Evolutionary conservation across 1,140 invertebrate species (phyloP).

Genomic region (Aphelinus certus): DNA sequence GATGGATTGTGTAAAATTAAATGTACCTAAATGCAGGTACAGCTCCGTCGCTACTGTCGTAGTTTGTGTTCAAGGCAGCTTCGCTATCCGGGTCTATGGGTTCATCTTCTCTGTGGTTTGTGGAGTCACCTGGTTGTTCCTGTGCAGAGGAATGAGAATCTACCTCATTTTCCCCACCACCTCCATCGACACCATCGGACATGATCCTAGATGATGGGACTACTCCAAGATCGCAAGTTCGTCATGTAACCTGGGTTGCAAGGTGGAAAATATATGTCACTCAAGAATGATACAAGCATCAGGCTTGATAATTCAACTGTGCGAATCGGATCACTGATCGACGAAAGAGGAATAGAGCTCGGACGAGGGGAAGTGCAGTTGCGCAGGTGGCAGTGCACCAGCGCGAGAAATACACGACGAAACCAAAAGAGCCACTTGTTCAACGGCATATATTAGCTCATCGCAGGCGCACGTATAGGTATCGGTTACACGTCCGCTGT

Average conservation of each 20-base stretch:
- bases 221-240: constrained; percentile 47
- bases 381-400: too few species aligned
- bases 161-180: constrained; percentile 65
- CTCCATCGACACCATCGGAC: constrained; percentile 64
- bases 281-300: background rate
- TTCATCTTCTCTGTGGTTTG: constrained; percentile 61
- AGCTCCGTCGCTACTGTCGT: constrained; percentile 70
- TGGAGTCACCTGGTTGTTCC: constrained; percentile 57
- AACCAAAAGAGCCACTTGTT: constrained; percentile 30
- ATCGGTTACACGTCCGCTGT: background rate
- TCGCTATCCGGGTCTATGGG: constrained; percentile 61
- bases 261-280: background rate
- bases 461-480: background rate
- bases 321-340: too few species aligned
- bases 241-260: constrained; percentile 53
- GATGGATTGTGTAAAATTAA: constrained; percentile 1
- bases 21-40: constrained; percentile 64
- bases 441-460: constrained; percentile 9
- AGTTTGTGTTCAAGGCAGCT: constrained; percentile 70
- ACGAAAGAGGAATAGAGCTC: too few species aligned
- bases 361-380: too few species aligned
- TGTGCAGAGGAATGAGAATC: constrained; percentile 64
- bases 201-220: constrained; percentile 57
- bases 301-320: too few species aligned
- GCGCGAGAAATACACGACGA: background rate